Percentiles rank a stretch among this genome's conserved stretches.
These are phyloP conservation scores for Hyles vespertilio DNA, from an alignment of 1,140 invertebrate genomes.

Conservation along the genomic window DNA sequence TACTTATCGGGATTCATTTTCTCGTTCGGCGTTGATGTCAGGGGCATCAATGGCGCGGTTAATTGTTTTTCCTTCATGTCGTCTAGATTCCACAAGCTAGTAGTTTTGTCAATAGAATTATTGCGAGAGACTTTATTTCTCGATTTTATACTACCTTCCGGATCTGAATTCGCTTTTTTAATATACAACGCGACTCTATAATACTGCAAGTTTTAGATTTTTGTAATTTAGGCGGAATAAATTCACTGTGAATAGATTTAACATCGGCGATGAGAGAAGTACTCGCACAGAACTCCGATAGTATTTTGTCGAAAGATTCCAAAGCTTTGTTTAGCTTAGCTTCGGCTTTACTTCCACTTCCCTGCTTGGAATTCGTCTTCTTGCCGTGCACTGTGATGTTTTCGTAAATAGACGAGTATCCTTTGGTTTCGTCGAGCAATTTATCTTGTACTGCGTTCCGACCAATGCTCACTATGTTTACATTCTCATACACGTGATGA, in stretches of 20 bases:
- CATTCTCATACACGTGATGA: slow-evolving; percentile 70
- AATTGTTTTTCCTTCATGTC: slow-evolving; percentile 73
- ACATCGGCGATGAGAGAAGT: slow-evolving; percentile 38
- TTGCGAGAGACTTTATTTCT: slow-evolving; percentile 56
- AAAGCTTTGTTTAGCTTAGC: slow-evolving; percentile 78
- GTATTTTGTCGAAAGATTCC: slow-evolving; percentile 80
- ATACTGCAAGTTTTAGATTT: slow-evolving; percentile 80
- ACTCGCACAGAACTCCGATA: slow-evolving; percentile 70
- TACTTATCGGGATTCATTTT: slow-evolving; percentile 69
- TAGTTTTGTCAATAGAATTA: slow-evolving; percentile 72
- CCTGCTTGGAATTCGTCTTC: slow-evolving; percentile 13
- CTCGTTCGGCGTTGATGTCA: slow-evolving; percentile 44
- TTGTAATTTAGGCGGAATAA: slow-evolving; percentile 74
- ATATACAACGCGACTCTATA: slow-evolving; percentile 78
- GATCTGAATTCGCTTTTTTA: slow-evolving; percentile 74
- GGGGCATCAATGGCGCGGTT: slow-evolving; percentile 57
- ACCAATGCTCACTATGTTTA: slow-evolving; percentile 45
- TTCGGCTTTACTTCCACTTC: slow-evolving; percentile 41
- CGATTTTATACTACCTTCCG: slow-evolving; percentile 44
- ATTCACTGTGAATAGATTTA: slow-evolving; percentile 38
- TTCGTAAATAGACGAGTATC: slow-evolving; percentile 67
- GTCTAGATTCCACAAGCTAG: slow-evolving; percentile 75
- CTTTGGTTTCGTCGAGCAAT: slow-evolving; percentile 59
- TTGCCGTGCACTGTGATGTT: slow-evolving; percentile 63
- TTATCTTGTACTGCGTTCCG: slow-evolving; percentile 31